These are phyloP conservation scores for Stegana nigrithorax DNA, from an alignment of 2,888 invertebrate species.

Conservation along the genomic window DNA sequence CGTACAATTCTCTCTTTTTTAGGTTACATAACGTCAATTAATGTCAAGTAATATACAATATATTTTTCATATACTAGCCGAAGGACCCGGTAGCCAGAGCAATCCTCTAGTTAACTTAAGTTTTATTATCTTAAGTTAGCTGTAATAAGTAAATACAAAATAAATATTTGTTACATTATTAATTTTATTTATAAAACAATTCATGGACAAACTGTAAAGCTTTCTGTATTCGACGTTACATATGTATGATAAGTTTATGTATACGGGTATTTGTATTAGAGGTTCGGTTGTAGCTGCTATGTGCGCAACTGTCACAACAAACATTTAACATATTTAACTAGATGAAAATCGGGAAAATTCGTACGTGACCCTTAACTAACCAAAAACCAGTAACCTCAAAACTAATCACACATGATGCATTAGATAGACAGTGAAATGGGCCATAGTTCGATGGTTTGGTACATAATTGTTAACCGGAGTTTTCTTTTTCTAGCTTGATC, in stretches of 20 bases:
- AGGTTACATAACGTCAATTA: no score
- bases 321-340: conserved; percentile 16
- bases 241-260: no score
- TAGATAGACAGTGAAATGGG: not conserved
- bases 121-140: no score
- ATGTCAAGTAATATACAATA: no score
- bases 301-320: not conserved
- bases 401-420: conserved; percentile 7
- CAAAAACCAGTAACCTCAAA: conserved; percentile 11
- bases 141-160: no score
- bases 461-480: not conserved
- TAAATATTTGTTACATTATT: not conserved
- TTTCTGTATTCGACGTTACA: no score
- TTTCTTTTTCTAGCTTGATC: conserved; percentile 5
- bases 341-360: conserved; percentile 8
- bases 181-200: not conserved
- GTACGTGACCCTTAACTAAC: conserved; percentile 10
- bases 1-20: no score
- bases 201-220: no score
- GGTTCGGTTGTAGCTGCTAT: not conserved
- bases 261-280: not conserved
- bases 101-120: no score
- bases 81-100: no score
- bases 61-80: no score
- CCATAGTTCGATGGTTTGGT: not conserved